A percentile compares a stretch with the other conserved stretches of the same genome.
Conservation (phyloP, 2,888 invertebrate genomes). For the Amphimallon solstitiale region DNA sequence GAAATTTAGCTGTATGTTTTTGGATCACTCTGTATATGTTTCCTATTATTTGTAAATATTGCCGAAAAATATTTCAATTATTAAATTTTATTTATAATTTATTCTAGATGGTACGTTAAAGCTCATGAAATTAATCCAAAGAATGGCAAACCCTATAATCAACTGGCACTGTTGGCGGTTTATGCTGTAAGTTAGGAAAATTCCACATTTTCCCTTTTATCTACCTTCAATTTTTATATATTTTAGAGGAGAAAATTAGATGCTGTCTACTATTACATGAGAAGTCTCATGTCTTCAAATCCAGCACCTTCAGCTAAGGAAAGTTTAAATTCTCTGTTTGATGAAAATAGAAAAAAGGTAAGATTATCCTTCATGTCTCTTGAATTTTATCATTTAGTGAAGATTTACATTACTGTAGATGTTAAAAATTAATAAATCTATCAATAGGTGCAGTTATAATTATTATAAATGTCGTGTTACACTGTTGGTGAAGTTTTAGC, state of each 20-base stretch:
- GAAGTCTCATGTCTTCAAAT: conserved; percentile 93
- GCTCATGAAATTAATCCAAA: conserved; percentile 94
- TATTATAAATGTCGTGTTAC: neutral
- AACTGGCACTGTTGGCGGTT: conserved; percentile 89
- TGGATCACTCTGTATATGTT: too few relatives aligned
- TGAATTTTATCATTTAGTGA: too few relatives aligned
- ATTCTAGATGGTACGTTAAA: conserved; percentile 84
- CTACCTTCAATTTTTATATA: conserved; percentile 43
- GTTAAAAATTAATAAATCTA: neutral
- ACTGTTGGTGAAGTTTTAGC: neutral
- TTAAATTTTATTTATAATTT: too few relatives aligned
- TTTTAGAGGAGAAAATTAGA: conserved; percentile 90
- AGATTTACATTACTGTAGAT: too few relatives aligned
- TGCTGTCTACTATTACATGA: conserved; percentile 96
- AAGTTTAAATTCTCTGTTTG: conserved; percentile 86
- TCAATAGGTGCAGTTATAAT: neutral
- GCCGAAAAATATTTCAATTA: too few relatives aligned
- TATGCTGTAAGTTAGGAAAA: conserved; percentile 71
- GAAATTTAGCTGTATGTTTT: too few relatives aligned
- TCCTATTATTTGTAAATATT: too few relatives aligned
- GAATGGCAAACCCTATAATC: conserved; percentile 95
- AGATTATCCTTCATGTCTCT: conserved; percentile 30
- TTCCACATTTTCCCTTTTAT: neutral
- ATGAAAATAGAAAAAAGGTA: conserved; percentile 93
- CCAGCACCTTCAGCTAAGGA: conserved; percentile 93